Conservation (phyloP, 2,113 vertebrate genomes). For the Emydocephalus ijimae region DNA sequence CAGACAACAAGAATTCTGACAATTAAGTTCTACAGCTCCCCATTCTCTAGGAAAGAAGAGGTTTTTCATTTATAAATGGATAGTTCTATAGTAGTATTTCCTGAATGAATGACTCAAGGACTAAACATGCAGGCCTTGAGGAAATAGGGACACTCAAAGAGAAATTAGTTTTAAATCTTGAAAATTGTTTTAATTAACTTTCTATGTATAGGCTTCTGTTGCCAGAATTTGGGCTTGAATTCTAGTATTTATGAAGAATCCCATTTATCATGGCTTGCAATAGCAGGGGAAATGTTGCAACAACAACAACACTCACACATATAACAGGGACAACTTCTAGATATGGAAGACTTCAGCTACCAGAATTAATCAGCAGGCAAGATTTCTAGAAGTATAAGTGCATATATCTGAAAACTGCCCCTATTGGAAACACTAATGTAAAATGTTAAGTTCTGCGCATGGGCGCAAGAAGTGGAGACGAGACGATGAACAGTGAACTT, state of each 20-base stretch:
- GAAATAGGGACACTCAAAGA: background rate
- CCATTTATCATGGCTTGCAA: background rate
- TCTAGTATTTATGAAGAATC: background rate
- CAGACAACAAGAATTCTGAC: background rate
- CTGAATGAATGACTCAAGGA: background rate
- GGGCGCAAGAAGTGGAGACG: no score
- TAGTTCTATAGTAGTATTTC: background rate
- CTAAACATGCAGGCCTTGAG: background rate
- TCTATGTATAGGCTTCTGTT: no score
- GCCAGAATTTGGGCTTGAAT: background rate
- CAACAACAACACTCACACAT: background rate
- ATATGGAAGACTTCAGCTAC: background rate
- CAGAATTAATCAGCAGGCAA: background rate
- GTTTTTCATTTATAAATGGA: background rate
- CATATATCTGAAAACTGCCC: background rate
- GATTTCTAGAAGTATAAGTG: background rate
- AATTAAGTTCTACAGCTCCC: background rate
- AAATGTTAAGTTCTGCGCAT: no score
- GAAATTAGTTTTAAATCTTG: background rate
- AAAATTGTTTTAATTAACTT: background rate
- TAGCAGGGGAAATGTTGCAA: background rate
- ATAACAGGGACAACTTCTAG: background rate
- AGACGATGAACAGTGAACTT: no score
- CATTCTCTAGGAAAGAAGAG: background rate
- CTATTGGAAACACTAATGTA: background rate